Base-by-base conservation (phyloP, 2,797 vertebrate genomes). In the Myotis pilosus region DNA sequence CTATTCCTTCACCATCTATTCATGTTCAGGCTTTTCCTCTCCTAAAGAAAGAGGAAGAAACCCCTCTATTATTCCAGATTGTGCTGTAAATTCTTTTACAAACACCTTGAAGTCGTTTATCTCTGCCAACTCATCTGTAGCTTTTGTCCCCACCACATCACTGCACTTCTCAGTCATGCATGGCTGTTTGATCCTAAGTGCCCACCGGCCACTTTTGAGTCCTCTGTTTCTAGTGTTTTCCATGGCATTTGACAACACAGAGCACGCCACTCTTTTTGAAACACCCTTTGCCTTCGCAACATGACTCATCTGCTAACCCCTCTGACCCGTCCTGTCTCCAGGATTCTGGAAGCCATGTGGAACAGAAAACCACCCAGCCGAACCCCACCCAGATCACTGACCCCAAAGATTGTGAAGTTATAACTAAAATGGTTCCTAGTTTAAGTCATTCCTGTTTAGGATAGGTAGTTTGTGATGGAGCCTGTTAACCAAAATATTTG, bases 41-140 rank as follows among this genome's bases (percentile, higher is more conserved):
- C 83, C 87, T 89, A 72, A 89, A 88, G 68, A 69, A 88, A 88
- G 74, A 53, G 23, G 36, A 90, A 69, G 47, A 89, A 78, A 38
- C 15, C 41, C 47, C 44, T 57, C 36, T 74, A 55, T 92, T 55
- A 51, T 15, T 68, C 49, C 60, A 44, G 51, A 33, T 66, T 47
- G 33, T 66, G 17, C 28, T 53, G 15, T 62, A 44, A 79, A 85
- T 83, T 53, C 69, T 88, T 57, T 87, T 36, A 53, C n/a, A 84
- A 76, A 87, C 25, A 28, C 75, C 68, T 86, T 22, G n/a, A 79
- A 91, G 55, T 20, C 15, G 9, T 57, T 38, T 64, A 15, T 64
- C 72, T 82, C 74, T 85, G 9, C 60, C 62, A 92, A 47, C 19
- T 41, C 49, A 23, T 60, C 3, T 28, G 38, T 36, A 33, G 78